Base-by-base conservation (phyloP, 2,888 invertebrate species). In the Drosophila fungiperda region DNA sequence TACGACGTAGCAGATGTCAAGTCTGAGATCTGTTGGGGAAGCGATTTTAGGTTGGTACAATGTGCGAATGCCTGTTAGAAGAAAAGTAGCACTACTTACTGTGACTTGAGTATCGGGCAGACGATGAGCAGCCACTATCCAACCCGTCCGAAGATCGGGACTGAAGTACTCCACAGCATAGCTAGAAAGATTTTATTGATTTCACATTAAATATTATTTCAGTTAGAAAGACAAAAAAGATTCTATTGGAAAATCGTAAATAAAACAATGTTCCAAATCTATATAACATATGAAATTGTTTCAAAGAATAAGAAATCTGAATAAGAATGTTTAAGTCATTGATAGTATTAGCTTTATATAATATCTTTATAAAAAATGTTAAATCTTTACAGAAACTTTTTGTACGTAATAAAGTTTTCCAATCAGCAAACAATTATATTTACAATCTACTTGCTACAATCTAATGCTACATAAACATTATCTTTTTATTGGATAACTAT, bases 1-100 rank as follows among this genome's bases (percentile, higher is more conserved):
- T 98, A 98, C 38, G 96, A 95, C 52, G 97, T 96, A 87, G 96
- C 96, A 1, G 97, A 96, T 87, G 95, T 95, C 77, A 98, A 94
- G 86, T 96, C 95, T 32, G 93, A 94, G 50, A 95, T 94, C 95
- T 95, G 83, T 55, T 80, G 75, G 75, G 55, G 3, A 38, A n/a
- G 68, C 57, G 6, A 42, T 45, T 23, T 15, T 2, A 4, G 3
- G 3, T 5, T 45, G 40, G 15, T 17, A 9, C 8, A 26, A 23
- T 11, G 6, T 20, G 17, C 7, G 17, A 3, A 15, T n/a, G 6
- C 1, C 26, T 20, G 3, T 1, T 17, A 11, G 11, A 38, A 6
- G 1, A 29, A 12, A 8, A 7, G 4, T 1, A n/a, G 8, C 6
- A 9, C 6, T 20, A 86, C 91, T 85, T 87, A 97, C 96, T 59